phyloP scores from a whole-genome alignment of 2,113 vertebrate genomes.

The Fulica atra region DNA sequence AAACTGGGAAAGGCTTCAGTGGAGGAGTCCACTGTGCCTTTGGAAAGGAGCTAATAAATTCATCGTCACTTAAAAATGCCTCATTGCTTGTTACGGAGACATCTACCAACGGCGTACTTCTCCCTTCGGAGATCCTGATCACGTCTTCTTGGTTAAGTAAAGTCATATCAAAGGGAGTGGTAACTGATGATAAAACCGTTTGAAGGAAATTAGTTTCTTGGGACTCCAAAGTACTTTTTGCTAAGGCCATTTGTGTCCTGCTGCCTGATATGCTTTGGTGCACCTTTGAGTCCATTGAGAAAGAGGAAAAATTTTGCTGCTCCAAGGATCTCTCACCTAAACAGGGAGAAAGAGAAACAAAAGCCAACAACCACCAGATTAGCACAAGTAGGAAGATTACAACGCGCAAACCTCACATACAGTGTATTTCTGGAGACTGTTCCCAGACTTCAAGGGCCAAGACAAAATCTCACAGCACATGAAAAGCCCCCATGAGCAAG shows the following conservation, averaged over 20 bases:
- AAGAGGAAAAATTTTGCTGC: slow-evolving; percentile 61
- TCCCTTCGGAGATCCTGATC: slow-evolving; percentile 20
- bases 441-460: neutral
- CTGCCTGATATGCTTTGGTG: slow-evolving; percentile 51
- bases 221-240: slow-evolving; percentile 61
- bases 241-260: slow-evolving; percentile 75
- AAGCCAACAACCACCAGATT: neutral
- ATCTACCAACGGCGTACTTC: neutral
- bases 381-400: neutral
- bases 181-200: slow-evolving; percentile 9
- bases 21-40: slow-evolving; percentile 67
- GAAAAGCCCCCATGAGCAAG: neutral
- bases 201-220: slow-evolving; percentile 50
- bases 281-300: slow-evolving; percentile 45
- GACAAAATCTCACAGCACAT: neutral
- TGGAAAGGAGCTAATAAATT: slow-evolving; percentile 73
- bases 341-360: slow-evolving; percentile 40
- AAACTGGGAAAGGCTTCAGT: slow-evolving; percentile 34
- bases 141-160: slow-evolving; percentile 38
- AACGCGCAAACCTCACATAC: neutral
- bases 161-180: slow-evolving; percentile 48
- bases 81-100: slow-evolving; percentile 57
- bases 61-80: slow-evolving; percentile 37
- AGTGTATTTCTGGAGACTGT: neutral
- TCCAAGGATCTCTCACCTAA: slow-evolving; percentile 70